phyloP scores from a whole-genome alignment of 2,888 invertebrate species.

The Deilephila elpenor region DNA sequence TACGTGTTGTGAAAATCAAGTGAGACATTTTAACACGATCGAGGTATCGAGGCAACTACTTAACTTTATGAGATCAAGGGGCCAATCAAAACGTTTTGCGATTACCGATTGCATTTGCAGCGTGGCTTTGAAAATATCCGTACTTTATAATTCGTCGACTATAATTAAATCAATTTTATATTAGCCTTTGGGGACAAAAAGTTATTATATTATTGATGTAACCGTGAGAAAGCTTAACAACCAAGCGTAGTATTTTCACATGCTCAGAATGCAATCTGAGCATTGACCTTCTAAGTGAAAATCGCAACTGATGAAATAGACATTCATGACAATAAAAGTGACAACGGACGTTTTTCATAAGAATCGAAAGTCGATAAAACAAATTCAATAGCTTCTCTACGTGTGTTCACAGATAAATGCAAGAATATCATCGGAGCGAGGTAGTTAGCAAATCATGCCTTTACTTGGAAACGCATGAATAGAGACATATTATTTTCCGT shows the following conservation, averaged over 20 bases:
- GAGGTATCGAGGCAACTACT: conserved; percentile 54
- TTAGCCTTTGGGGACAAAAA: not conserved
- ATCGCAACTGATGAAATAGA: conserved; percentile 49
- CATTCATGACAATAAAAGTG: conserved; percentile 59
- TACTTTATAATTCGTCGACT: too few relatives aligned
- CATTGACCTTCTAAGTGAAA: conserved; percentile 64
- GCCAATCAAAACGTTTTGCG: conserved; percentile 44
- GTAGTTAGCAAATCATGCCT: conserved; percentile 63
- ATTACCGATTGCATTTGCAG: conserved; percentile 41
- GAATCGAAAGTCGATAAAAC: conserved; percentile 70
- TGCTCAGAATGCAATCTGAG: conserved; percentile 36
- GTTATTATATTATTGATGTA: not conserved
- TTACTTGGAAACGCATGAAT: conserved; percentile 72
- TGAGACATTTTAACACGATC: conserved; percentile 48
- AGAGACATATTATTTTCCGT: conserved; percentile 67
- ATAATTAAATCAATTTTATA: too few relatives aligned
- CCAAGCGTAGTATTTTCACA: conserved; percentile 14
- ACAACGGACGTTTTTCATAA: conserved; percentile 61
- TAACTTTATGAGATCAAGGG: conserved; percentile 49
- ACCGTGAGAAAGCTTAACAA: conserved; percentile 11
- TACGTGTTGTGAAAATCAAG: conserved; percentile 52
- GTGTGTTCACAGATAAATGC: conserved; percentile 63
- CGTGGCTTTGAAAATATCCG: not conserved
- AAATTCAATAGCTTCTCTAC: conserved; percentile 62
- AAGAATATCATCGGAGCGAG: conserved; percentile 53